Conservation (phyloP, 1,140 invertebrate species). For the Saxidomus purpurata region DNA sequence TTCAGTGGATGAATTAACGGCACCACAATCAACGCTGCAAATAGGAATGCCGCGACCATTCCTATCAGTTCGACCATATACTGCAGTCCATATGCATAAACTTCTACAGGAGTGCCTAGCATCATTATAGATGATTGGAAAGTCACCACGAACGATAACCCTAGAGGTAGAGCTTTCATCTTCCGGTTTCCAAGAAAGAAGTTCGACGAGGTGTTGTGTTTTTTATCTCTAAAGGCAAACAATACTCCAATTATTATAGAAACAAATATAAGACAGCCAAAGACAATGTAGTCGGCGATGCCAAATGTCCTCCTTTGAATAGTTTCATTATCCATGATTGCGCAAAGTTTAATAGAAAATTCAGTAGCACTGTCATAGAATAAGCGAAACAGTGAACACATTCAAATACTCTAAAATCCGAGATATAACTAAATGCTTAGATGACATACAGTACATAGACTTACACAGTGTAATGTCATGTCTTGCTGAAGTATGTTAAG, state of each 20-base stretch:
- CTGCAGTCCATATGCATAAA: slow-evolving; percentile 6
- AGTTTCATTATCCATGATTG: neutral
- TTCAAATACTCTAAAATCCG: no score
- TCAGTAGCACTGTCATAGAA: no score
- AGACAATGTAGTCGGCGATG: neutral
- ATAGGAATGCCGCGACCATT: neutral
- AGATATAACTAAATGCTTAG: no score
- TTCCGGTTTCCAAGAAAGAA: slow-evolving; percentile 10
- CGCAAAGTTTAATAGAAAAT: no score
- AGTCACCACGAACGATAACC: neutral
- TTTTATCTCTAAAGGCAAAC: slow-evolving; percentile 19
- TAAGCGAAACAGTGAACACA: no score
- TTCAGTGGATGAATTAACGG: neutral
- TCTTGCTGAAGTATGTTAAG: no score
- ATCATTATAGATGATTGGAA: slow-evolving; percentile 21
- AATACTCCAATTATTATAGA: slow-evolving; percentile 4
- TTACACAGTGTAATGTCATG: no score
- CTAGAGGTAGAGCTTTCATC: neutral
- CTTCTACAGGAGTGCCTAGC: slow-evolving; percentile 2
- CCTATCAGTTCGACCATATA: neutral
- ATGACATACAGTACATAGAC: no score
- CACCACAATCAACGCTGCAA: neutral
- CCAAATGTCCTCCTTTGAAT: neutral
- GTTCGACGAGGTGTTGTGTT: neutral
- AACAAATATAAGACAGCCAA: neutral